phyloP scores from a whole-genome alignment of 2,888 invertebrate species.

The Glyphotaelius pellucidus region DNA sequence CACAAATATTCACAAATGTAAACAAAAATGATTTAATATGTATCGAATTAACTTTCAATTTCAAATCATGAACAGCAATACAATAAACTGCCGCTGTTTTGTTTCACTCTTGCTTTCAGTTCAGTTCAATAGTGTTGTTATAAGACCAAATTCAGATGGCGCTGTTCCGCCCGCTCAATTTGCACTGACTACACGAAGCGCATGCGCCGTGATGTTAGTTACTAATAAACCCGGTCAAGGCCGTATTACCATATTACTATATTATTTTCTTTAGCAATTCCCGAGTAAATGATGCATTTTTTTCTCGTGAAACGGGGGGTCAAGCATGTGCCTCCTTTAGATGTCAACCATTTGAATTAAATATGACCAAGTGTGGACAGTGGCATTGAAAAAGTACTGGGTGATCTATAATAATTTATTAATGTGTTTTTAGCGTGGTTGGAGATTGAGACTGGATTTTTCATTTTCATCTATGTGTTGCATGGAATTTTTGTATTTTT shows the following conservation, averaged over 20 bases:
- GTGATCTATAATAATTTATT: neutral
- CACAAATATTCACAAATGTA: neutral
- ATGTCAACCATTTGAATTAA: neutral
- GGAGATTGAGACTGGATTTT: no score
- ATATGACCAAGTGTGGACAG: neutral
- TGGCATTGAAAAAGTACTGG: neutral
- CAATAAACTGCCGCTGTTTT: neutral
- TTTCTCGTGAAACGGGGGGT: neutral
- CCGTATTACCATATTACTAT: constrained; percentile 5
- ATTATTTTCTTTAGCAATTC: neutral
- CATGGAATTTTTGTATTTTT: no score
- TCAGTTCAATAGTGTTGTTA: constrained; percentile 3
- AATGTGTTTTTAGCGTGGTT: no score
- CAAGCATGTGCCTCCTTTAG: neutral
- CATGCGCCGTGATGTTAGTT: constrained; percentile 36
- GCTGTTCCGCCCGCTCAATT: constrained; percentile 33
- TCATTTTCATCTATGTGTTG: neutral
- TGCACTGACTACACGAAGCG: constrained; percentile 33
- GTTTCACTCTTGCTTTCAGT: constrained; percentile 22
- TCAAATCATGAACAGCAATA: neutral
- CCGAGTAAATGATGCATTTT: neutral
- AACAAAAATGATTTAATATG: neutral
- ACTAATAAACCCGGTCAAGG: constrained; percentile 48
- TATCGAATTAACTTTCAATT: neutral
- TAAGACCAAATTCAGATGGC: constrained; percentile 3